Percentiles rank a stretch among this genome's conserved stretches.
Conservation (phyloP, 2,797 vertebrate species). For the Hydrocynus forskahlii region DNA sequence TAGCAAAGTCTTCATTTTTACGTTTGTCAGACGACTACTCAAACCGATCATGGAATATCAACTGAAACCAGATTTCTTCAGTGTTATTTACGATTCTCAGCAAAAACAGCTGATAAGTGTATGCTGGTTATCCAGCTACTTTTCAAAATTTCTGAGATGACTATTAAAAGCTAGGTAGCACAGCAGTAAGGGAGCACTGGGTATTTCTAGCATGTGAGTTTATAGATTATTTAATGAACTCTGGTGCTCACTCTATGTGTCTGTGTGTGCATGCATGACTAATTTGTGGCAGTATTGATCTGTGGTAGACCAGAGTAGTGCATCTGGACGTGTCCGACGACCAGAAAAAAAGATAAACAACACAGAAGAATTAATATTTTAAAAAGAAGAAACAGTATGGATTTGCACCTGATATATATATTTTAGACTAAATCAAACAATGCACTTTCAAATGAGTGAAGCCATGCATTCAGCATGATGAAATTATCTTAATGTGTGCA, state of each 20-base stretch:
- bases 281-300: conserved; percentile 82
- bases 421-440: not conserved
- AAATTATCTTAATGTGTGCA: not conserved
- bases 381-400: not conserved
- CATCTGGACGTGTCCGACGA: conserved; percentile 81
- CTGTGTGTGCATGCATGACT: conserved; percentile 81
- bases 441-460: not conserved
- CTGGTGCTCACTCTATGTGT: conserved; percentile 46
- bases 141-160: not conserved
- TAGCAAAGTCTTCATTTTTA: conserved; percentile 9
- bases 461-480: not conserved
- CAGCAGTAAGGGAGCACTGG: not conserved
- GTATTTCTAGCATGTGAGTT: conserved; percentile 39
- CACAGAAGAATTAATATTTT: conserved; percentile 44
- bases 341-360: conserved; percentile 78
- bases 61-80: not conserved
- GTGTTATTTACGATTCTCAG: not conserved
- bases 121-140: too few species aligned
- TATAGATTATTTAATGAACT: conserved; percentile 71
- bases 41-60: not conserved
- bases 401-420: not conserved
- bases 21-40: not conserved
- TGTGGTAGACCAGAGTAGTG: conserved; percentile 77
- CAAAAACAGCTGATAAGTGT: not conserved
- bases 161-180: conserved; percentile 20